phyloP scores from a whole-genome alignment of 1,140 invertebrate species.

The Eueides isabella region DNA sequence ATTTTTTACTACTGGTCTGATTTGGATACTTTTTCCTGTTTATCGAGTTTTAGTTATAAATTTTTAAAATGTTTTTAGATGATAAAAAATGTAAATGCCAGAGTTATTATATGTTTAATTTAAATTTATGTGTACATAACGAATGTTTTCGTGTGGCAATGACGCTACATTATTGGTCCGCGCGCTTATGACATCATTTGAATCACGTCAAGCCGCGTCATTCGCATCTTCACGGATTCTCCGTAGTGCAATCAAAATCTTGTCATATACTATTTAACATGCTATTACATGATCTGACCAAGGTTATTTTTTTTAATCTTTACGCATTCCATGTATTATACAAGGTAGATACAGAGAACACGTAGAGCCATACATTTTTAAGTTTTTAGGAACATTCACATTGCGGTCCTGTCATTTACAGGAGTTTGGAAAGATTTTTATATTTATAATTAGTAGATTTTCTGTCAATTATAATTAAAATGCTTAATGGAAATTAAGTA shows the following conservation, averaged over 20 bases:
- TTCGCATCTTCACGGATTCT: slow-evolving; percentile 60
- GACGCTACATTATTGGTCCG: slow-evolving; percentile 49
- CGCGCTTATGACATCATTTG: slow-evolving; percentile 65
- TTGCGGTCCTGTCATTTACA: too few species aligned
- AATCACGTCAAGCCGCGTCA: slow-evolving; percentile 69
- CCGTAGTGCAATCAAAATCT: slow-evolving; percentile 59
- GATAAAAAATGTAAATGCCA: background rate
- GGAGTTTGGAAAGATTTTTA: too few species aligned
- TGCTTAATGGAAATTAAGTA: background rate
- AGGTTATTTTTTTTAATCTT: background rate
- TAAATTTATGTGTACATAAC: background rate
- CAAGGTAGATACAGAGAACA: background rate
- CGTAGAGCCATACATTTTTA: background rate
- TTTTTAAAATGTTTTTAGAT: background rate
- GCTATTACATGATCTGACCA: slow-evolving; percentile 47
- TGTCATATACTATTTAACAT: slow-evolving; percentile 63
- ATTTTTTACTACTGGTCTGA: background rate
- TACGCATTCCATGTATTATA: background rate
- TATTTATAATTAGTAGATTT: too few species aligned
- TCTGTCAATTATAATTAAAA: too few species aligned
- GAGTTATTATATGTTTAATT: background rate
- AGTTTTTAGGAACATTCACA: too few species aligned
- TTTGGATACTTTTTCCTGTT: background rate
- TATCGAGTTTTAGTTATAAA: background rate
- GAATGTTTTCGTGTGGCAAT: slow-evolving; percentile 30